Evolutionary conservation across 2,888 invertebrate genomes (phyloP), one percentile per base, ranked within the genome.

Genomic region (Elysia crispata): DNA sequence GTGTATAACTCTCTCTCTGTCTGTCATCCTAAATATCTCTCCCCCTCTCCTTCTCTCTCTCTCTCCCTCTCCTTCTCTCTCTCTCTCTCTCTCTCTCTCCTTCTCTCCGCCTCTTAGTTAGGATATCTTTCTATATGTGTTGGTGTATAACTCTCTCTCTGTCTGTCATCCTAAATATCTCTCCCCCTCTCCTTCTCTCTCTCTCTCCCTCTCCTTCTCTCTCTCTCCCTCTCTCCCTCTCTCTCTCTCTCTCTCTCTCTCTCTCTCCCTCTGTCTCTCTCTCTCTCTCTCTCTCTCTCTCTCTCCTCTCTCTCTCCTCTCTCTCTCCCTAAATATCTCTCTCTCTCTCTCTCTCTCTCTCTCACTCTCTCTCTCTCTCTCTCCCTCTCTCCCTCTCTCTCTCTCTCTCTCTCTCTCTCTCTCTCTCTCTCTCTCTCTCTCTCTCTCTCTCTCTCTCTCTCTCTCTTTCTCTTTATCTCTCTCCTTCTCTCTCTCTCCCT

Each of bases 391-490:
- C 60, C 13, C n/a, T 25, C n/a, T 41, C 41, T 41, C 41, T 49
- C 15, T 49, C 20, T 72, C 41, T 49, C 23, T 72, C n/a, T 49
- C n/a, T 33, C 28, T 66, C 66, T 69, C 69, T 69, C 69, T 64
- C 30, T 72, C 49, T 31, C 13, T 60, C n/a, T 62, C 28, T 72
- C 25, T 60, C 41, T 72, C 28, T 62, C 30, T 72, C 62, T 72
- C 0, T 72, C 70, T 72, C 18, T 78, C 60, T 72, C 41, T 13
- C 62, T 76, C 33, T 76, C 28, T 76, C 41, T 62, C 25, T 72
- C 72, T 78, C 31, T 78, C 30, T 64, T 8, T 62, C 64, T 64
- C 28, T 60, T 49, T 49, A 13, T 78, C 49, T 78, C 49, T 78
- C 49, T 69, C 11, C 50, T 30, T 62, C 1, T 62, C 64, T 50